Evolutionary conservation across 2,113 vertebrate genomes (phyloP), one percentile per base, ranked within the genome.

Genomic region (Tauraco erythrolophus): DNA sequence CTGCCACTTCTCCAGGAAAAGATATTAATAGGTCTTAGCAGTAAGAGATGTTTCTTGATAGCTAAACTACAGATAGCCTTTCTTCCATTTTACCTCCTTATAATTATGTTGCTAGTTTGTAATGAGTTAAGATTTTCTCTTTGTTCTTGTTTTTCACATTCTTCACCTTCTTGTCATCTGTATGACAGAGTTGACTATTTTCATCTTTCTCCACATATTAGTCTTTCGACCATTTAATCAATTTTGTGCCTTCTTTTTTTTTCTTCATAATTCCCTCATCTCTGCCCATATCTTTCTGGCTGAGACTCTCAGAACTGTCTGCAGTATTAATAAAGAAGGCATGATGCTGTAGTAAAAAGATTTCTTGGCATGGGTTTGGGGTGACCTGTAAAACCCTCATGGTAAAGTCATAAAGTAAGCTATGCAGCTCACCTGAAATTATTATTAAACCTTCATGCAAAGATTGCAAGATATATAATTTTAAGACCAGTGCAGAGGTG

Each of bases 1-100:
- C 92, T 94, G 77, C 74, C 76, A 82, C 83, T 82, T 79, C 76
- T 78, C 45, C n/a, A 79, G 74, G 74, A 93, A 56, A 91, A 95
- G 30, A 58, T 86, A 86, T 93, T 94, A 97, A 91, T 92, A 94
- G 78, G 48, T 88, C 58, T 76, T 96, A 83, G 39, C 50, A 89
- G 45, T 68, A 79, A 82, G 70, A 66, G 41, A 62, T 71, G 23
- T 72, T 89, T 89, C 77, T 58, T 68, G 64, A 30, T 82, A 89
- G 27, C 48, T 87, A 84, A 96, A n/a, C 72, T 78, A 57, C 39
- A 57, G 70, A 84, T 65, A 84, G n/a, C n/a, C 39, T 72, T 97
- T 81, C 71, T 89, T 37, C 25, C 28, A 53, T 92, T 92, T 95
- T 81, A 56, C 81, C 19, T 60, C 39, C 41, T 72, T 93, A 66